Evolutionary conservation across 64 coral and sea anemone genomes (phyloP), one percentile per base, ranked within the genome.

Genomic region (Acropora tenuis): DNA sequence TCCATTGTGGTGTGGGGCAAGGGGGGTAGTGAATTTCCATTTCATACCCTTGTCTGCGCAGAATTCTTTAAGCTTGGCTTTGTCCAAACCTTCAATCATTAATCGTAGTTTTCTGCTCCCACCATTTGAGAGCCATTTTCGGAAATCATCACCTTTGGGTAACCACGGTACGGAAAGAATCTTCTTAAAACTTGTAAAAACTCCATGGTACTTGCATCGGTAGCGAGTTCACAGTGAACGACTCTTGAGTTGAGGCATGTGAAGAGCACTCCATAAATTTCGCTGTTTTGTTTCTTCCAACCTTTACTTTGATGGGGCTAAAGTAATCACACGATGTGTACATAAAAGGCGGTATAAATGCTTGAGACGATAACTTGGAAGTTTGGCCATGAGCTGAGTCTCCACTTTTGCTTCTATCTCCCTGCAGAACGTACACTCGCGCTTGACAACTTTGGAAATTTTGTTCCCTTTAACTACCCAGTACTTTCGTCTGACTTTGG

Each of bases 271-370:
- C 77, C 85, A 80, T 93, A 82, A 18, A 58, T 41, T 93, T 93
- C 1, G 59, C 58, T 8, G 77, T 80, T 5, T 90, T 90, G 77
- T 80, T 90, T 11, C 88, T 45, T 48, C 88, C 76, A 12, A 90
- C 19, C 77, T 72, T 79, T 19, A 80, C 77, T 80, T 61, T 90
- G 43, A 67, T n/a, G 6, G 48, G 77, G 45, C 88, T 77, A 49
- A 90, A 90, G 52, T 88, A 93, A 18, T 93, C 85, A 65, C 85
- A 93, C 19, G 89, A 83, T n/a, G 89, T 84, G 61, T 88, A 63
- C 3, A 74, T 41, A 19, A 88, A 93, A 9, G 63, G 77, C 50
- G 84, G 92, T 0, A 86, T 93, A 46, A 16, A 78, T 3, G 78
- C 50, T 77, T 6, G 3, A 50, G 80, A 8, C 92, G 15, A 18